phyloP scores from a whole-genome alignment of 2,113 vertebrate species.

The Notiomystis cincta region DNA sequence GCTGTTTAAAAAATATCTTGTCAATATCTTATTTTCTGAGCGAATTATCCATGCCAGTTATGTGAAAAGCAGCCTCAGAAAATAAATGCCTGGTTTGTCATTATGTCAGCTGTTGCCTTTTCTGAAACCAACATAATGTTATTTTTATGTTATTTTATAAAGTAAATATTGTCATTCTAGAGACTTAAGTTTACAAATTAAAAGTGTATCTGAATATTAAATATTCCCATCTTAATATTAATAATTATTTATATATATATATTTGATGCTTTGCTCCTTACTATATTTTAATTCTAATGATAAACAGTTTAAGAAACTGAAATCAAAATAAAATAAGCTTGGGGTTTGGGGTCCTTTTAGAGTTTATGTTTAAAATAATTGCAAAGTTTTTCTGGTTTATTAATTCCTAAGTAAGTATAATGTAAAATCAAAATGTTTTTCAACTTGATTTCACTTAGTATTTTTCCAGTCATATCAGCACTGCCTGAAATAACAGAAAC shows the following conservation, averaged over 20 bases:
- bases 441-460: neutral
- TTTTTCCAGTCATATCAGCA: neutral
- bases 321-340: neutral
- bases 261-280: neutral
- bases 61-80: neutral
- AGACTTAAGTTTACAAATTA: neutral
- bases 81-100: neutral
- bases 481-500: neutral
- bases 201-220: neutral
- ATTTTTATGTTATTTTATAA: neutral
- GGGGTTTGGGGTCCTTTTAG: fast-evolving
- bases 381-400: neutral
- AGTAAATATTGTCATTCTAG: neutral
- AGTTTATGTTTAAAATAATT: neutral
- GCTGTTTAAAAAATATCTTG: neutral
- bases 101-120: neutral
- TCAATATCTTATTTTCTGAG: neutral
- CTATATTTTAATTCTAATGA: neutral
- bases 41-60: neutral
- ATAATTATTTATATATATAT: neutral
- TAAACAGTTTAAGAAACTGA: neutral
- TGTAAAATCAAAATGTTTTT: neutral
- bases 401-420: neutral
- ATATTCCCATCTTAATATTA: neutral
- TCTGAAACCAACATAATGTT: neutral